Evolutionary conservation across 1,140 invertebrate genomes (phyloP).

Genomic region (Hetaerina americana): DNA sequence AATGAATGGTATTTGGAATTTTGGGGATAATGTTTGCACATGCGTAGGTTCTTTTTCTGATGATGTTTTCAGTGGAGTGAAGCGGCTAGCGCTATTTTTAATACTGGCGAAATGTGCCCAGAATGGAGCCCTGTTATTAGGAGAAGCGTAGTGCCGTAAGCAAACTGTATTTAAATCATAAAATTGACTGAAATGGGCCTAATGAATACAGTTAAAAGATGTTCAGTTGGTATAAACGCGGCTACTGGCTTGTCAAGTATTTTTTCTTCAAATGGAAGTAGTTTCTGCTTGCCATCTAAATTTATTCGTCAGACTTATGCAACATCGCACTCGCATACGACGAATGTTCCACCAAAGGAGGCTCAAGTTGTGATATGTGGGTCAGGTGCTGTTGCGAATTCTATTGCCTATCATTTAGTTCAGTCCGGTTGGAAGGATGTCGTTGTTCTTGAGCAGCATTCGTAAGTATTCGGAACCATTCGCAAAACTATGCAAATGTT

Average conservation of each 20-base stretch:
- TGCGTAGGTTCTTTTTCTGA: too few relatives aligned
- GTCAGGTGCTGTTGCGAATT: constrained; percentile 49
- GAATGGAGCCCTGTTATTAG: too few relatives aligned
- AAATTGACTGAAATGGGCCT: neutral
- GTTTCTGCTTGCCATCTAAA: neutral
- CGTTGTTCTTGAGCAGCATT: constrained; percentile 46
- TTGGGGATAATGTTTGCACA: too few relatives aligned
- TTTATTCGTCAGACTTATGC: neutral
- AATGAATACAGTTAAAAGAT: neutral
- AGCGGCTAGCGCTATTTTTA: too few relatives aligned
- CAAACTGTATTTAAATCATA: too few relatives aligned
- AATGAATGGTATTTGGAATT: too few relatives aligned
- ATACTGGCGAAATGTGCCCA: too few relatives aligned
- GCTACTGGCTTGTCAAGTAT: neutral
- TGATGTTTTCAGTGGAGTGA: too few relatives aligned
- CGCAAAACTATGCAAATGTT: neutral
- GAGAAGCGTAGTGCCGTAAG: too few relatives aligned
- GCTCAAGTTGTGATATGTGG: constrained; percentile 50
- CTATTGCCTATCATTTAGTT: constrained; percentile 51
- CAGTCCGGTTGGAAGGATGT: constrained; percentile 48
- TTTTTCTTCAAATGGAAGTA: neutral
- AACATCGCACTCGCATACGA: too few relatives aligned
- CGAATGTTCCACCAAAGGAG: constrained; percentile 26
- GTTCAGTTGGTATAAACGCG: neutral
- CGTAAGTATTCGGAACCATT: constrained; percentile 24